Base-by-base conservation (phyloP, 2,113 vertebrate species). In the Zonotrichia leucophrys region DNA sequence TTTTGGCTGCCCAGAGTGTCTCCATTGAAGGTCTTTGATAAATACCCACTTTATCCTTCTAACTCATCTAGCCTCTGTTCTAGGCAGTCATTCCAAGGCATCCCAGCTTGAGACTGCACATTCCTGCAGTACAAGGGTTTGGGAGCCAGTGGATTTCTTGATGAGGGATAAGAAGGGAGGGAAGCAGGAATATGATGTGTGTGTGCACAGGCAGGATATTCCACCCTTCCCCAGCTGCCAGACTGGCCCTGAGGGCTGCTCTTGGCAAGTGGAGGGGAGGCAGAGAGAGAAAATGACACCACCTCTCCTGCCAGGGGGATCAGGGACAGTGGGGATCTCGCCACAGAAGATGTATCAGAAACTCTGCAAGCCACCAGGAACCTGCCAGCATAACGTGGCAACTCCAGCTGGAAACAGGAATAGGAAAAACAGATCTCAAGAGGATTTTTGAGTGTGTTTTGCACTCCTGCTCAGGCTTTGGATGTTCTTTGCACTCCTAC, bases 91-190 rank as follows among this genome's bases (percentile, higher is more conserved):
- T 15, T 44, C 76, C 31, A 30, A 44, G 39, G 39, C 39, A 30
- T 11, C 60, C 14, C 9, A 44, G 56, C n/a, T 9, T 2, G 42
- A 17, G 13, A 9, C 66, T 27, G 15, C 14, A 13, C 0, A 0
- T 21, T 50, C 44, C 85, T 5, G 2, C 4, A 1, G 30, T 0
- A 16, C 39, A 24, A 6, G 42, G 0, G 24, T 0, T 39, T 2
- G 1, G 62, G 21, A 64, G 21, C 17, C 58, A 30, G 1, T 3
- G 21, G 11, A 25, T 28, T 70, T 35, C 30, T 33, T 31, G 52
- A 15, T 0, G 1, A 82, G 23, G 50, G 47, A 15, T 15, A 23
- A 78, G 55, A 87, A 42, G 37, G 25, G 28, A 50, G 12, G 1
- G 28, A 41, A 30, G 75, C 7, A 62, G 55, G 59, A 70, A 37